Evolutionary conservation across 1,140 invertebrate genomes (phyloP).

Genomic region (Thaumatotibia leucotreta): DNA sequence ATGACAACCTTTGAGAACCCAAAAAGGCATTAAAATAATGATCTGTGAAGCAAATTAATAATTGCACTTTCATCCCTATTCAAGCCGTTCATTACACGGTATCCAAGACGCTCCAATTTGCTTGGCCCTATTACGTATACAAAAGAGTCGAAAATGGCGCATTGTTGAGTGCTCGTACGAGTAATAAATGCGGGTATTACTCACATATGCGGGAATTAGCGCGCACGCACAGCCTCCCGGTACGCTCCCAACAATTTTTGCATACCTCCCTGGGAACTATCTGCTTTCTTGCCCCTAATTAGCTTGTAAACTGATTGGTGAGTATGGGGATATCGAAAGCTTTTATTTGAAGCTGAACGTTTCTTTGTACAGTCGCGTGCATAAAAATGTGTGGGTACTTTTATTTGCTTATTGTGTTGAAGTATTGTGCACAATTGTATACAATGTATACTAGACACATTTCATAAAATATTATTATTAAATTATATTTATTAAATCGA

Average conservation of each 20-base stretch:
- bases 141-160: neutral
- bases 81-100: constrained; percentile 1
- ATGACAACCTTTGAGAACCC: neutral
- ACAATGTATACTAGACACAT: too few species aligned
- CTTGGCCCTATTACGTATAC: neutral
- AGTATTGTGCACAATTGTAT: too few species aligned
- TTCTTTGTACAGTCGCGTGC: neutral
- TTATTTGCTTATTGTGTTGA: too few species aligned
- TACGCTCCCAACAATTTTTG: constrained; percentile 68
- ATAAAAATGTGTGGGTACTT: too few species aligned
- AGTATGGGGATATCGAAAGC: constrained; percentile 33
- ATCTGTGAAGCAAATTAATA: constrained; percentile 12
- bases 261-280: constrained; percentile 63
- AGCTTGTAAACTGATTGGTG: constrained; percentile 33
- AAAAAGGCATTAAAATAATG: constrained; percentile 1
- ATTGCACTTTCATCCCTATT: constrained; percentile 13
- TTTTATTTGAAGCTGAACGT: neutral
- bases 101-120: neutral
- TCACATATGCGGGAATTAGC: constrained; percentile 39
- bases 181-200: constrained; percentile 52
- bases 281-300: constrained; percentile 39
- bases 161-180: neutral
- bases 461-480: too few species aligned
- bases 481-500: too few species aligned
- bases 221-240: constrained; percentile 44